Percentiles rank a stretch among this genome's conserved stretches.
Evolutionary conservation across 2,888 invertebrate genomes (phyloP).

Genomic region (Macrophya alboannulata): DNA sequence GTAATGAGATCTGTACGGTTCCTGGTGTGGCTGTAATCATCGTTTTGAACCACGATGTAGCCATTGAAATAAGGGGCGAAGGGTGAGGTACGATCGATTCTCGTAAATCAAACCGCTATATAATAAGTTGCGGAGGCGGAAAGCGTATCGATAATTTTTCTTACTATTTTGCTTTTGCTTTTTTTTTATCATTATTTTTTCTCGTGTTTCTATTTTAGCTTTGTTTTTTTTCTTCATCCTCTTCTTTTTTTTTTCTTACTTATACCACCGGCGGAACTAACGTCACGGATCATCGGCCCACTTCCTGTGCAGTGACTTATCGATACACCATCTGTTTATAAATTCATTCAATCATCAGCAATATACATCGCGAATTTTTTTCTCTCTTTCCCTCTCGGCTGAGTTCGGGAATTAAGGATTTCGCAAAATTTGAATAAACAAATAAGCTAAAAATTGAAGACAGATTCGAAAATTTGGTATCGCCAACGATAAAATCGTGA

Average conservation of each 20-base stretch:
- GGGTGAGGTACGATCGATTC: neutral
- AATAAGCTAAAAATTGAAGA: neutral
- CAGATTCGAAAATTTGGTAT: neutral
- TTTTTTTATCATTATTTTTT: neutral
- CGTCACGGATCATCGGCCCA: conserved; percentile 1
- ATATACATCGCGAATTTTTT: neutral
- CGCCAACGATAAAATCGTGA: neutral
- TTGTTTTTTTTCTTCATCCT: neutral
- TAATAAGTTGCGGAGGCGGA: neutral
- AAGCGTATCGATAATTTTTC: conserved; percentile 40
- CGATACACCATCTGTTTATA: neutral
- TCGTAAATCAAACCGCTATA: neutral
- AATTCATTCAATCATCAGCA: conserved; percentile 4
- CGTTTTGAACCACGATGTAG: neutral
- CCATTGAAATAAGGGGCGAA: too few species aligned
- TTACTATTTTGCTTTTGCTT: conserved; percentile 15
- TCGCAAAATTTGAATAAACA: neutral
- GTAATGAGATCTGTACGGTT: conserved; percentile 35
- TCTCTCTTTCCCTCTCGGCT: neutral
- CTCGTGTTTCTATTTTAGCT: too few species aligned
- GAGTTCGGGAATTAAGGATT: neutral
- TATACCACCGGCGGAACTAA: neutral
- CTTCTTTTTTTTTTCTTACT: neutral
- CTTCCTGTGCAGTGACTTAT: conserved; percentile 37
- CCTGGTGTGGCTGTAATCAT: conserved; percentile 23